A percentile compares a stretch with the other conserved stretches of the same genome.
Evolutionary conservation across 1,140 invertebrate species (phyloP).

Genomic region (Drosophila takahashii): DNA sequence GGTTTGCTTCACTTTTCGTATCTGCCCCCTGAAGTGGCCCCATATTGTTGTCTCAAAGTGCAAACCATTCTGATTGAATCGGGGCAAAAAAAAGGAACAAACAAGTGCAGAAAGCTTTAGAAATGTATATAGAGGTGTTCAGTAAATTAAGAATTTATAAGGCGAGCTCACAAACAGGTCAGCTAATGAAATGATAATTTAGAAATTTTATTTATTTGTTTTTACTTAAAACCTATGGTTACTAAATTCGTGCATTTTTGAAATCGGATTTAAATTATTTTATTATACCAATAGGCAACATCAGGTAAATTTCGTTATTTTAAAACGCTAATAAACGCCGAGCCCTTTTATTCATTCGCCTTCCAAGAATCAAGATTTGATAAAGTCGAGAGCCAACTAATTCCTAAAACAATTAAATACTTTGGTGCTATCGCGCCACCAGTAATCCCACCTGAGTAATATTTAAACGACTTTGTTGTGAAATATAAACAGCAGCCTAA

Average conservation of each 20-base stretch:
- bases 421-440: background rate
- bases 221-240: too few species aligned
- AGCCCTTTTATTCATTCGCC: background rate
- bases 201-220: background rate
- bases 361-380: slow-evolving; percentile 2
- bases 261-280: too few species aligned
- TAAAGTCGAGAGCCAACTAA: slow-evolving; percentile 3
- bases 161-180: slow-evolving; percentile 3
- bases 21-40: slow-evolving; percentile 43
- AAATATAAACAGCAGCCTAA: slow-evolving; percentile 24
- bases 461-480: slow-evolving; percentile 15
- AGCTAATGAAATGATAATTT: background rate
- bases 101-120: slow-evolving; percentile 18
- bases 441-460: background rate
- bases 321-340: background rate
- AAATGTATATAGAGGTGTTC: background rate
- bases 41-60: slow-evolving; percentile 62
- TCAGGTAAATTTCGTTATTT: background rate
- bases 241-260: too few species aligned
- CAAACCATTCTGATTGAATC: slow-evolving; percentile 56
- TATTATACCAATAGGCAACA: too few species aligned
- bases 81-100: slow-evolving; percentile 14
- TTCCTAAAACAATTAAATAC: background rate
- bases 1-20: slow-evolving; percentile 46
- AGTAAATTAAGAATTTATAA: slow-evolving; percentile 15